Conservation (phyloP, 2,888 invertebrate genomes). For the Galeruca laticollis region DNA sequence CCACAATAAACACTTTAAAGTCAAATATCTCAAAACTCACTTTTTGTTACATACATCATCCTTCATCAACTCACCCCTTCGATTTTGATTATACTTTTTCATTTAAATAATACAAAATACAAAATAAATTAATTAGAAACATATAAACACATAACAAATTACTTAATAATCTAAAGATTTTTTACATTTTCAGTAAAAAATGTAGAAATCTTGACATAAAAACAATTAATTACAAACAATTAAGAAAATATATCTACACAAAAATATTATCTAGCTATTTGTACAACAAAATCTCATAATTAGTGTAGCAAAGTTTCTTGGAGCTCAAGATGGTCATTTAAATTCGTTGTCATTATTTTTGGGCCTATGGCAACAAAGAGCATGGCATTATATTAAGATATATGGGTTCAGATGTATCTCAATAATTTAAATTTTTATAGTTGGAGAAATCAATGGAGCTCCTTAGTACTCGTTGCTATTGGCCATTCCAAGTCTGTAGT, state of each 20-base stretch:
- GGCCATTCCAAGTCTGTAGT: background rate
- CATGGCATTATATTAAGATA: no score
- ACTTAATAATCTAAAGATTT: slow-evolving; percentile 3
- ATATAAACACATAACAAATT: slow-evolving; percentile 1
- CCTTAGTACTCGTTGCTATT: no score
- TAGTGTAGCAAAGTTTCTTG: background rate
- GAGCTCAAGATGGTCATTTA: background rate
- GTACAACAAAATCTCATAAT: slow-evolving; percentile 24
- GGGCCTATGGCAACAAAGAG: background rate
- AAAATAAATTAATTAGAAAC: background rate
- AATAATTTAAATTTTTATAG: no score
- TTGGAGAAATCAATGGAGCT: no score
- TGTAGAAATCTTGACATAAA: slow-evolving; percentile 1
- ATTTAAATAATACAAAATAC: background rate
- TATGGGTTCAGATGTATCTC: no score
- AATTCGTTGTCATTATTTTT: background rate
- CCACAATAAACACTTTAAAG: no score
- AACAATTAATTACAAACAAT: slow-evolving; percentile 20
- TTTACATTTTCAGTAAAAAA: background rate
- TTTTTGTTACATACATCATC: no score
- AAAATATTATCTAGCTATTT: slow-evolving; percentile 17
- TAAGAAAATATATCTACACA: slow-evolving; percentile 18
- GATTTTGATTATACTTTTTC: background rate
- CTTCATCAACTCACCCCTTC: no score
- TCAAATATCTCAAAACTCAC: no score